A percentile compares a stretch with the other conserved stretches of the same genome.
Conservation (phyloP, 1,140 invertebrate genomes). For the Goniozus legneri region DNA sequence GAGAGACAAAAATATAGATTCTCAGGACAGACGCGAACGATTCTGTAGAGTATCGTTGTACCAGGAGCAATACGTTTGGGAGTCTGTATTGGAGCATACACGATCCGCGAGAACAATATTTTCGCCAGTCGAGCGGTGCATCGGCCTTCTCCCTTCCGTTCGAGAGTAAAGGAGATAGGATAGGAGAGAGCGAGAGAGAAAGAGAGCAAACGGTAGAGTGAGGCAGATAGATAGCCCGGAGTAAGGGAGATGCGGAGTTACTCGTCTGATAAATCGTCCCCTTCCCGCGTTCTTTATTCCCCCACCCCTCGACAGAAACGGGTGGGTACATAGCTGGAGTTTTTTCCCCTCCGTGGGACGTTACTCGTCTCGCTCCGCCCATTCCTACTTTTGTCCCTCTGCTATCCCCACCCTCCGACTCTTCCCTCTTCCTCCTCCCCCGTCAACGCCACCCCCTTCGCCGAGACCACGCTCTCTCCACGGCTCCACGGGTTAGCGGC, state of each 20-base stretch:
- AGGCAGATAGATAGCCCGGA: background rate
- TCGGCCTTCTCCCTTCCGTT: too few relatives aligned
- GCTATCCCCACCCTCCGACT: slow-evolving; percentile 7
- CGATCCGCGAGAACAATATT: too few relatives aligned
- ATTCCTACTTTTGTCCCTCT: slow-evolving; percentile 24
- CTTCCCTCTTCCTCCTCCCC: slow-evolving; percentile 14
- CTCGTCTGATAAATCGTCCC: slow-evolving; percentile 32
- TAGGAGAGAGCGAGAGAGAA: slow-evolving; percentile 3
- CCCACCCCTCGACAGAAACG: slow-evolving; percentile 27
- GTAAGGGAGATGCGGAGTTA: background rate
- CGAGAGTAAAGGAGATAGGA: background rate
- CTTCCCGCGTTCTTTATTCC: slow-evolving; percentile 39
- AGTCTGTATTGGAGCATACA: too few relatives aligned
- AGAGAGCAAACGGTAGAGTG: slow-evolving; percentile 5
- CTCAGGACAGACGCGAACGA: too few relatives aligned
- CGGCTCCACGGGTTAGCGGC: background rate
- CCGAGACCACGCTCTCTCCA: background rate
- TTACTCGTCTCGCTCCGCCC: slow-evolving; percentile 53
- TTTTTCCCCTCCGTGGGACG: slow-evolving; percentile 59
- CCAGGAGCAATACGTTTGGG: too few relatives aligned
- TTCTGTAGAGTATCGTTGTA: too few relatives aligned
- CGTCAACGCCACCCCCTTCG: slow-evolving; percentile 40
- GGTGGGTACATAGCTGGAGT: slow-evolving; percentile 39
- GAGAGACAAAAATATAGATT: too few relatives aligned
- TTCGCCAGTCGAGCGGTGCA: too few relatives aligned